Conservation (phyloP, 2,113 vertebrate genomes). For the Microcebus tavaratra region DNA sequence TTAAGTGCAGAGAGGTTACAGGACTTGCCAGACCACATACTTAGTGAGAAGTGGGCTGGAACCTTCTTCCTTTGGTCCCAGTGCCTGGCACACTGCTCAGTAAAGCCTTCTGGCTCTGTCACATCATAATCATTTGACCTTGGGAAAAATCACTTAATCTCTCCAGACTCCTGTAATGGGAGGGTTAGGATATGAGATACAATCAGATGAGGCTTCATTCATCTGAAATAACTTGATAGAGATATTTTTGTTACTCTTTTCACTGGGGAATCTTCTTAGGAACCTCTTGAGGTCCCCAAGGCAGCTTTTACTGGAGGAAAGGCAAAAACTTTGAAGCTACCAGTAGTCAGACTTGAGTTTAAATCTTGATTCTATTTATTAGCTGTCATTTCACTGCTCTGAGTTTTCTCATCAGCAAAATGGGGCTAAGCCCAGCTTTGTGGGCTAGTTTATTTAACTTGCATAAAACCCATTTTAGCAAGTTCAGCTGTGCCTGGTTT, state of each 20-base stretch:
- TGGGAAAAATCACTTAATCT: neutral
- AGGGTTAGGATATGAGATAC: neutral
- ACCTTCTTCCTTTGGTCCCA: neutral
- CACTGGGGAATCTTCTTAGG: neutral
- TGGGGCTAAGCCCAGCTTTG: neutral
- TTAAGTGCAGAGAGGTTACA: neutral
- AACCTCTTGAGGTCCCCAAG: neutral
- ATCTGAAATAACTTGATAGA: conserved; percentile 5
- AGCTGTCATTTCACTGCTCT: neutral
- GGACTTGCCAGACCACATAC: neutral
- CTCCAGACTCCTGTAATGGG: neutral
- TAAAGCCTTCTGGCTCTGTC: neutral
- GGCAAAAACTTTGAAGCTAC: neutral
- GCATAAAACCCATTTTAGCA: neutral
- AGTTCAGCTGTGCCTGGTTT: neutral
- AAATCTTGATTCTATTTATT: neutral
- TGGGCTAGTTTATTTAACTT: neutral
- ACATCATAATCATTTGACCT: neutral
- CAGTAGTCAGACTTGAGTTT: neutral
- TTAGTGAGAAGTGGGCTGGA: neutral
- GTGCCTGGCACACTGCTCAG: neutral
- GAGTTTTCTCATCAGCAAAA: neutral
- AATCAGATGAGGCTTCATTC: neutral
- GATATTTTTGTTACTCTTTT: neutral
- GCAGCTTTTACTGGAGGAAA: neutral